Conservation (phyloP, 2,888 invertebrate genomes). For the Strigamia maritima region DNA sequence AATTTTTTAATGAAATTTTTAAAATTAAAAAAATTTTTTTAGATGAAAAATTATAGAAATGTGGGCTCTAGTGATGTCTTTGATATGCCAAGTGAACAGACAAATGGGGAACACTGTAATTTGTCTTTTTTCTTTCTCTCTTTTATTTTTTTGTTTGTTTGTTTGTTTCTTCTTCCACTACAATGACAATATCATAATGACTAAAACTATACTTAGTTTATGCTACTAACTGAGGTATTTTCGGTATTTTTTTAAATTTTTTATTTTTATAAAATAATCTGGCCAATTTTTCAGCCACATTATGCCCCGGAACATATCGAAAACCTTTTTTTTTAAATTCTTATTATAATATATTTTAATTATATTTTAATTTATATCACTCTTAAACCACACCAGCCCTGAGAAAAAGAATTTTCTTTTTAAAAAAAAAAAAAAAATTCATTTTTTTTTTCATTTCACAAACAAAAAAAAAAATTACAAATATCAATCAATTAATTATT, state of each 20-base stretch:
- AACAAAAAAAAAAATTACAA: background rate
- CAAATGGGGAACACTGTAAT: constrained; percentile 13
- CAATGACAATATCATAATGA: constrained; percentile 15
- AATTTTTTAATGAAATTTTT: background rate
- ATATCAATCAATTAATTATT: background rate
- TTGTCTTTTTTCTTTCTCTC: background rate
- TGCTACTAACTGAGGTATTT: constrained; percentile 22
- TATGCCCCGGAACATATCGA: background rate
- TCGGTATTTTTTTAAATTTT: background rate
- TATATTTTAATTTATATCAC: constrained; percentile 18
- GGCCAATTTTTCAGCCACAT: constrained; percentile 4
- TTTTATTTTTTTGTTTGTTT: too few relatives aligned
- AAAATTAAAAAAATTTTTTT: background rate
- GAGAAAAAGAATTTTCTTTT: background rate
- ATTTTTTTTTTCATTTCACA: background rate
- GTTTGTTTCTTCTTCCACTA: background rate
- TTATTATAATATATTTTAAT: background rate
- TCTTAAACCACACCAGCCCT: constrained; percentile 11
- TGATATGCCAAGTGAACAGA: constrained; percentile 23
- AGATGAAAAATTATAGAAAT: background rate
- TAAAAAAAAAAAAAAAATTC: background rate
- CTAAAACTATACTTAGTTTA: constrained; percentile 19
- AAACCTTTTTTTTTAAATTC: background rate
- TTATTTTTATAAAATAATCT: background rate
- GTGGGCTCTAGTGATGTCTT: constrained; percentile 9